Evolutionary conservation across 2,797 vertebrate species (phyloP).

Genomic region (Sebastes cheni): DNA sequence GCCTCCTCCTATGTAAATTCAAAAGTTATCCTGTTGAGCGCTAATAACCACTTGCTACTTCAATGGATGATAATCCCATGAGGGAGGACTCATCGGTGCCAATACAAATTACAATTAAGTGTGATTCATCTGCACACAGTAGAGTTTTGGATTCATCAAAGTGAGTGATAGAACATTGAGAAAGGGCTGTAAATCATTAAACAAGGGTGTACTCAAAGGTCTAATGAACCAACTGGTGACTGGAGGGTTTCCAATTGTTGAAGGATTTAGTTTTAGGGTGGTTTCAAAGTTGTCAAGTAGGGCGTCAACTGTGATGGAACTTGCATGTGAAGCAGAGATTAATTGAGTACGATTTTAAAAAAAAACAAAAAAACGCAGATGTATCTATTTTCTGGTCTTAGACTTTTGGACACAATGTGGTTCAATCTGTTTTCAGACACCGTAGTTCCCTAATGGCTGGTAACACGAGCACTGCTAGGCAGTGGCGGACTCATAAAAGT

Average conservation of each 20-base stretch:
- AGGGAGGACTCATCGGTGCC: neutral
- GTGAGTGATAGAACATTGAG: neutral
- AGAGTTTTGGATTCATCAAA: neutral
- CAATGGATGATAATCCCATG: neutral
- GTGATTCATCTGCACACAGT: neutral
- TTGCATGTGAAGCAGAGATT: neutral
- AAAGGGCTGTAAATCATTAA: conserved; percentile 22
- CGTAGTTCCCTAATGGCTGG: neutral
- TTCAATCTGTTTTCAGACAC: neutral
- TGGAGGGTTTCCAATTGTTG: conserved; percentile 1
- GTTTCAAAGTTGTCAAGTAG: neutral
- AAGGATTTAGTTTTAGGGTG: neutral
- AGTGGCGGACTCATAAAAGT: no score
- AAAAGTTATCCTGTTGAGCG: neutral
- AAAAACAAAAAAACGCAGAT: neutral
- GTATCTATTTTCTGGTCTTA: neutral
- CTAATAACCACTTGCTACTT: neutral
- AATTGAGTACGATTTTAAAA: neutral
- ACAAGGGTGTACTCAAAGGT: neutral
- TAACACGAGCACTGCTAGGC: neutral
- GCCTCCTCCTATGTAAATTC: neutral
- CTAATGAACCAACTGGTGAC: neutral
- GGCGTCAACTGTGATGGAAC: neutral
- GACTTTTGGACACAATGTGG: neutral
- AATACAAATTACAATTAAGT: neutral